A percentile compares a stretch with the other conserved stretches of the same genome.
phyloP scores from a whole-genome alignment of 2,888 invertebrate species.

The Agonopterix heracliana region DNA sequence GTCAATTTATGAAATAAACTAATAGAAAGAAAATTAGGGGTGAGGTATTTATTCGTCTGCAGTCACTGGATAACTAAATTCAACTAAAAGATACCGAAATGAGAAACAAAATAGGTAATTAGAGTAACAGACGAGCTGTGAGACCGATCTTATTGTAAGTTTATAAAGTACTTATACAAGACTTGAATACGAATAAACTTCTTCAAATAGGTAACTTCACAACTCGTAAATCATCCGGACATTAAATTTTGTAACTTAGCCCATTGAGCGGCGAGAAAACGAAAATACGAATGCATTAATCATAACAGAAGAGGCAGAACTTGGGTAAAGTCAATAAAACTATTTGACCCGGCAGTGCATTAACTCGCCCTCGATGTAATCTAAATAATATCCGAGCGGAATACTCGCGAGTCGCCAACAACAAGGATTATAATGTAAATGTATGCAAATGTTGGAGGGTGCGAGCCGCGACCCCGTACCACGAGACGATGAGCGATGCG shows the following conservation, averaged over 20 bases:
- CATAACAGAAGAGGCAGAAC: constrained; percentile 11
- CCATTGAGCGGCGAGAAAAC: constrained; percentile 4
- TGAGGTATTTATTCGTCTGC: too few relatives aligned
- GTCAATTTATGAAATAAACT: too few relatives aligned
- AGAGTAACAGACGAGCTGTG: too few relatives aligned
- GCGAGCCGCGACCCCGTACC: constrained; percentile 9
- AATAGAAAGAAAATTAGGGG: too few relatives aligned
- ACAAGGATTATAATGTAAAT: constrained; percentile 64
- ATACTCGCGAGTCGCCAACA: constrained; percentile 25
- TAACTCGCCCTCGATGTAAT: constrained; percentile 12
- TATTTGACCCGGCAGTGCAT: constrained; percentile 24
- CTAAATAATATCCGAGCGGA: constrained; percentile 31
- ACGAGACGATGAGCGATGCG: constrained; percentile 31
- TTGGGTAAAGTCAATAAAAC: constrained; percentile 30
- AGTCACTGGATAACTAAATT: too few relatives aligned
- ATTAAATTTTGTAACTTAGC: constrained; percentile 8
- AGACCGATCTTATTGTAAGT: too few relatives aligned
- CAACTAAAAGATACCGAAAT: too few relatives aligned
- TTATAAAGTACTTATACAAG: too few relatives aligned
- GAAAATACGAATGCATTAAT: constrained; percentile 10
- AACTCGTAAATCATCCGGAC: constrained; percentile 9
- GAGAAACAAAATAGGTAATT: too few relatives aligned
- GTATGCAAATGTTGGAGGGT: constrained; percentile 52
- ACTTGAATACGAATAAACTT: too few relatives aligned
- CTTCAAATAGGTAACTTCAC: constrained; percentile 1